phyloP scores from a whole-genome alignment of 1,140 invertebrate species.

The Drosophila micromelanica region DNA sequence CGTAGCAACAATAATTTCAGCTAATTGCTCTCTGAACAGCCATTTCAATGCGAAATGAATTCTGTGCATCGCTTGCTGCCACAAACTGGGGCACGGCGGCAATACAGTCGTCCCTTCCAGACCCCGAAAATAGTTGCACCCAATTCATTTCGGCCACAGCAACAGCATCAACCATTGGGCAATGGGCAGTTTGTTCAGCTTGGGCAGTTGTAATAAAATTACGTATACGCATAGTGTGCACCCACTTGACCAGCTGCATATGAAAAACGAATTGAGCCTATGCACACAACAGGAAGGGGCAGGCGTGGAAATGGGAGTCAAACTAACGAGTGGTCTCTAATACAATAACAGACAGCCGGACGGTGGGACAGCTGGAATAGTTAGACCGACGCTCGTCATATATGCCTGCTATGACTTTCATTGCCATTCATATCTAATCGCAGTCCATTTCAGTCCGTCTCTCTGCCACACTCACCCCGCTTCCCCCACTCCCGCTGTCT shows the following conservation, averaged over 20 bases:
- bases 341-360: slow-evolving; percentile 39
- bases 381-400: slow-evolving; percentile 40
- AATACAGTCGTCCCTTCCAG: background rate
- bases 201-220: slow-evolving; percentile 74
- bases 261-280: slow-evolving; percentile 66
- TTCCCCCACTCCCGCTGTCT: slow-evolving; percentile 8
- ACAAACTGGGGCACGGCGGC: slow-evolving; percentile 8
- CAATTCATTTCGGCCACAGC: slow-evolving; percentile 53
- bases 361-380: slow-evolving; percentile 25
- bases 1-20: slow-evolving; percentile 82
- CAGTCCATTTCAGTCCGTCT: slow-evolving; percentile 48
- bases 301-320: background rate
- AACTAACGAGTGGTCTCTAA: slow-evolving; percentile 21
- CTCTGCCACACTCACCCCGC: background rate
- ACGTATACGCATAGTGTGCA: slow-evolving; percentile 70
- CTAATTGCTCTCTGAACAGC: slow-evolving; percentile 82
- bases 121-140: slow-evolving; percentile 51
- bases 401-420: slow-evolving; percentile 75
- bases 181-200: slow-evolving; percentile 14
- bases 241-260: slow-evolving; percentile 53
- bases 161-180: slow-evolving; percentile 27
- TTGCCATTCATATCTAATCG: slow-evolving; percentile 78
- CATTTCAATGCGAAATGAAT: slow-evolving; percentile 82
- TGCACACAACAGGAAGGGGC: background rate
- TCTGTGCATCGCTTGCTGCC: slow-evolving; percentile 48